phyloP scores from a whole-genome alignment of 2,113 vertebrate genomes.

The Cryptotis parvus region DNA sequence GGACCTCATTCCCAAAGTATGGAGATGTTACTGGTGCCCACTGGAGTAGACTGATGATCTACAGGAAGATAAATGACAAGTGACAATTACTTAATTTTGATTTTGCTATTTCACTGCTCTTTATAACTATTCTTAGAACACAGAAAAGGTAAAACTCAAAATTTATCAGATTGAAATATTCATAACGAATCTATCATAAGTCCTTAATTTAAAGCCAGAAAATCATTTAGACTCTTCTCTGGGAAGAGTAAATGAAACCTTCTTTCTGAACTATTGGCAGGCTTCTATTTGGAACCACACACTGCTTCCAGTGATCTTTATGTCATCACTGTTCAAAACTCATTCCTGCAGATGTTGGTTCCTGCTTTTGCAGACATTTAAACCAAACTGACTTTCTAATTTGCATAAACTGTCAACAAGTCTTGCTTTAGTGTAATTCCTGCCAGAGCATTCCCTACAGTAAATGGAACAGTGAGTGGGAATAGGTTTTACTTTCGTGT shows the following conservation, averaged over 20 bases:
- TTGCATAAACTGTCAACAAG: constrained; percentile 58
- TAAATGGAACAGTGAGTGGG: not conserved
- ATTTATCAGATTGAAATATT: constrained; percentile 14
- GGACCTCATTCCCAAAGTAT: no score
- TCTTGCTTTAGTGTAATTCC: not conserved
- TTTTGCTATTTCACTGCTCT: constrained; percentile 14
- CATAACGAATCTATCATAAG: not conserved
- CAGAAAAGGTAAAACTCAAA: not conserved
- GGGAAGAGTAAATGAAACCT: not conserved
- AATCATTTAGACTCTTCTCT: not conserved
- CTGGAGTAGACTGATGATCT: no score
- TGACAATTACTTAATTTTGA: not conserved
- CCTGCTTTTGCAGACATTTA: constrained; percentile 41
- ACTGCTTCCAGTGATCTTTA: not conserved
- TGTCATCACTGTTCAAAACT: not conserved
- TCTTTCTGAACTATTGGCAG: not conserved
- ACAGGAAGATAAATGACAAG: no score
- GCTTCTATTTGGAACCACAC: not conserved
- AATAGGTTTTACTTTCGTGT: constrained; percentile 44
- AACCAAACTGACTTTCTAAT: constrained; percentile 35
- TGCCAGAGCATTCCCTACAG: not conserved
- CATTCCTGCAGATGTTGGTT: constrained; percentile 51
- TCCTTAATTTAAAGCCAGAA: not conserved
- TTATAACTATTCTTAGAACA: not conserved
- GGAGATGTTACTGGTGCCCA: no score